Evolutionary conservation across 2,888 invertebrate species (phyloP).

Genomic region (Digitonthophagus gazella): DNA sequence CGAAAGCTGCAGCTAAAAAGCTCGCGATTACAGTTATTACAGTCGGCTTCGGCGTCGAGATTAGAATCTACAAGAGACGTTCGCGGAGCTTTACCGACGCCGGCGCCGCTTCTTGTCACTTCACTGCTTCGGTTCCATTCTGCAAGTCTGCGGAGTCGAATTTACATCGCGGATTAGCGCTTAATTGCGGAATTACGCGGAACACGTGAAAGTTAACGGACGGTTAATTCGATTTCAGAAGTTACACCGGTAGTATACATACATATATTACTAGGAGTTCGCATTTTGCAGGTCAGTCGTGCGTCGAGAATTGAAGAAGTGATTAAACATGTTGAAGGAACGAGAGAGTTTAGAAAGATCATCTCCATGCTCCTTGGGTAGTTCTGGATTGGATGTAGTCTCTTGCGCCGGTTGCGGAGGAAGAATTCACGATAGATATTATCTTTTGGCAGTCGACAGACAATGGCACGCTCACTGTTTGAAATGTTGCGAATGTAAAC

Average conservation of each 20-base stretch:
- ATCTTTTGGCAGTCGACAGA: constrained; percentile 81
- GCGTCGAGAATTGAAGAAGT: background rate
- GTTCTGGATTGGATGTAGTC: constrained; percentile 45
- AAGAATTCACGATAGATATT: constrained; percentile 63
- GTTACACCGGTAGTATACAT: background rate
- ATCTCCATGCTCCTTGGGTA: constrained; percentile 50
- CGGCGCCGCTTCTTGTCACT: background rate
- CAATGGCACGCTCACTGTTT: constrained; percentile 88
- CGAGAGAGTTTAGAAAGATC: constrained; percentile 58
- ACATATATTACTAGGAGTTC: constrained; percentile 3
- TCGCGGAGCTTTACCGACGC: too few species aligned
- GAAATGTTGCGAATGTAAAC: constrained; percentile 79
- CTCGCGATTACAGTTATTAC: too few species aligned
- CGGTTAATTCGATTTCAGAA: background rate
- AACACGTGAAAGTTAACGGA: background rate
- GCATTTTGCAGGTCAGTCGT: constrained; percentile 5
- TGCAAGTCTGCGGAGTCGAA: too few species aligned
- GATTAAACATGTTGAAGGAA: constrained; percentile 63
- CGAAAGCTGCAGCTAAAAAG: too few species aligned
- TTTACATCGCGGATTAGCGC: too few species aligned
- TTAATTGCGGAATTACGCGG: background rate
- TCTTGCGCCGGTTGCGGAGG: constrained; percentile 64
- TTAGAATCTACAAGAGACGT: too few species aligned
- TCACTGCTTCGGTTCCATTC: too few species aligned
- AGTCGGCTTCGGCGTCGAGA: too few species aligned